These are phyloP conservation scores for Cyclophora punctaria DNA, from an alignment of 2,888 invertebrate species.

Conservation along the genomic window DNA sequence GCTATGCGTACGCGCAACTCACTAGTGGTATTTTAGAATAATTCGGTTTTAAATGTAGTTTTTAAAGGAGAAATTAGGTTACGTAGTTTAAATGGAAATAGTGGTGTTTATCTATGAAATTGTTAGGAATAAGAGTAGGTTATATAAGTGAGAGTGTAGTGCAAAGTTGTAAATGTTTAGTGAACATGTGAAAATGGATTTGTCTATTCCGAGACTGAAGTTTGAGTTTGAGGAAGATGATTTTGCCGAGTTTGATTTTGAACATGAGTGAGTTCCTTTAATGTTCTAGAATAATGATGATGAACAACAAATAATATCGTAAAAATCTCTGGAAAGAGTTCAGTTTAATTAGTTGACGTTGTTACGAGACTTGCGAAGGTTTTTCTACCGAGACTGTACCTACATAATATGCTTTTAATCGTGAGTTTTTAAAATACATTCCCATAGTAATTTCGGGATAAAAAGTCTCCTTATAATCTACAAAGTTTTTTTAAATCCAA, in stretches of 20 bases:
- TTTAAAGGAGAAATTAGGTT: conserved; percentile 1
- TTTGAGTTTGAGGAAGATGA: conserved; percentile 47
- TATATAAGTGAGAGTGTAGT: conserved; percentile 14
- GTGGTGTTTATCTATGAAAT: too few relatives aligned
- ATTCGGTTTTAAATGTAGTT: conserved; percentile 6
- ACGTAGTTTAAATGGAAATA: not conserved
- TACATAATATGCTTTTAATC: too few relatives aligned
- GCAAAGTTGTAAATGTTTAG: conserved; percentile 15
- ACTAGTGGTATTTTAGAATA: conserved; percentile 14
- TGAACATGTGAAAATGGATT: conserved; percentile 51
- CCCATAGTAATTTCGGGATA: too few relatives aligned
- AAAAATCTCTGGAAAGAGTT: too few relatives aligned
- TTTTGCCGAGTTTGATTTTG: conserved; percentile 38
- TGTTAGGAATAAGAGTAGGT: not conserved
- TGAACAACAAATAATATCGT: too few relatives aligned
- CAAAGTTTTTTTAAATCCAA: too few relatives aligned
- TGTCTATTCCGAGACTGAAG: conserved; percentile 53
- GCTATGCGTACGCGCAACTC: conserved; percentile 48
- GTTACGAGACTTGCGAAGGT: too few relatives aligned
- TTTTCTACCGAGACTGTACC: too few relatives aligned
- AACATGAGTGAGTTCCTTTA: conserved; percentile 10
- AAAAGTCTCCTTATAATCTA: too few relatives aligned
- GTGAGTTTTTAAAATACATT: too few relatives aligned
- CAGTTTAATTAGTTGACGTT: too few relatives aligned
- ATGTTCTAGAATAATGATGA: too few relatives aligned